Evolutionary conservation across 2,797 vertebrate species (phyloP).

Genomic region (Glyptemys insculpta): DNA sequence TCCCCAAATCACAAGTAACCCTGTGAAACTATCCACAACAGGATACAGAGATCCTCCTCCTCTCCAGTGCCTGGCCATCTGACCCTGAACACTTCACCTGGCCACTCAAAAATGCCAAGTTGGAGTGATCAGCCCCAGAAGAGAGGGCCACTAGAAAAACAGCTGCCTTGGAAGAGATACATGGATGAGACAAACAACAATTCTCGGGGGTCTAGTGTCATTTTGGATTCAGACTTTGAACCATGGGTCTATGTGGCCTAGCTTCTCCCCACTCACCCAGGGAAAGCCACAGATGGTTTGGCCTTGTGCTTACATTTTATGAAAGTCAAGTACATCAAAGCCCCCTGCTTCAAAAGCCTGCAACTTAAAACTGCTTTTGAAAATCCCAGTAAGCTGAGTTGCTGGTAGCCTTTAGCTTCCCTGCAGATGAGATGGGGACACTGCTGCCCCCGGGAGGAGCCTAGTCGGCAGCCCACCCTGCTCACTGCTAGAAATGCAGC

Average conservation of each 20-base stretch:
- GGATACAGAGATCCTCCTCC: no score
- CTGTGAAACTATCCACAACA: no score
- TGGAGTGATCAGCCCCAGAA: not conserved
- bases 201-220: not conserved
- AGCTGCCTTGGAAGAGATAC: not conserved
- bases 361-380: not conserved
- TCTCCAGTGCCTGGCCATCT: not conserved
- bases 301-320: not conserved
- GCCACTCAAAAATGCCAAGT: not conserved
- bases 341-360: not conserved
- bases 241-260: not conserved
- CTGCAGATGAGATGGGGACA: not conserved
- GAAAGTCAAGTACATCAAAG: not conserved
- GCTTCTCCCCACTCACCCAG: not conserved
- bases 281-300: not conserved
- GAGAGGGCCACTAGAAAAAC: not conserved
- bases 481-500: not conserved
- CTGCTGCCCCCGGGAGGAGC: not conserved
- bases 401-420: not conserved
- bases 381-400: not conserved
- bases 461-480: not conserved
- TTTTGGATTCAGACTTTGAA: not conserved
- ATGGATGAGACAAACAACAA: not conserved
- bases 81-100: not conserved
- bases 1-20: not conserved